Evolutionary conservation across 2,888 invertebrate genomes (phyloP), one percentile per base, ranked within the genome.

Genomic region (Drosophila siamana): DNA sequence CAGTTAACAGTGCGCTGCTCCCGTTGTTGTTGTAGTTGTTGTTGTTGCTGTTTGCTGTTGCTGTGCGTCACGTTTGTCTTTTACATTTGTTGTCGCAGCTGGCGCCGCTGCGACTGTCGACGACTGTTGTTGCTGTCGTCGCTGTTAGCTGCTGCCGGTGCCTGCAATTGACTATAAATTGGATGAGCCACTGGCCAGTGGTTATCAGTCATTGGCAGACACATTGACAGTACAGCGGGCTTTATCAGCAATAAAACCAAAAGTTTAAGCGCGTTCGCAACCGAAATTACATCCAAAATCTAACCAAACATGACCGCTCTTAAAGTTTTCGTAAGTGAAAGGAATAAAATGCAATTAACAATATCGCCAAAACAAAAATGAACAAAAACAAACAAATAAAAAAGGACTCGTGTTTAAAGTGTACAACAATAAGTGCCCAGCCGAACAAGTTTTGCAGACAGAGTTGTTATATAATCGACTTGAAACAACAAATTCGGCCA

Each of bases 131-230:
- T 59, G 43, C 38, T 30, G 64, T 54, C 59, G 36, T 26, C 55
- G 59, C 62, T 70, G 75, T 61, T 54, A 59, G 55, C 41, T 65
- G 65, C 52, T 51, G 51, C 36, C 61, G 69, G 54, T 60, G 80
- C 68, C 74, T 75, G 65, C 79, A 67, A 67, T 81, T 68, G 75
- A 68, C 89, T 92, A 92, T 92, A 92, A 91, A 92, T 90, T 77
- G 86, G 88, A 90, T 91, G 90, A 89, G 86, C 86, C 83, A 75
- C 69, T 84, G 83, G 83, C 80, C 77, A 78, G 73, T 81, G 88
- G 87, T 90, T 91, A 91, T 91, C 91, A 91, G 91, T 91, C 90
- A 84, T 80, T 88, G 80, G 86, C 90, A 85, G 86, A 71, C 88
- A 69, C 88, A 87, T 74, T 87, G 74, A 84, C 82, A 89, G 88